A percentile compares a stretch with the other conserved stretches of the same genome.
These are phyloP conservation scores for Bothrops jararaca DNA, from an alignment of 2,113 vertebrate species.

Conservation along the genomic window DNA sequence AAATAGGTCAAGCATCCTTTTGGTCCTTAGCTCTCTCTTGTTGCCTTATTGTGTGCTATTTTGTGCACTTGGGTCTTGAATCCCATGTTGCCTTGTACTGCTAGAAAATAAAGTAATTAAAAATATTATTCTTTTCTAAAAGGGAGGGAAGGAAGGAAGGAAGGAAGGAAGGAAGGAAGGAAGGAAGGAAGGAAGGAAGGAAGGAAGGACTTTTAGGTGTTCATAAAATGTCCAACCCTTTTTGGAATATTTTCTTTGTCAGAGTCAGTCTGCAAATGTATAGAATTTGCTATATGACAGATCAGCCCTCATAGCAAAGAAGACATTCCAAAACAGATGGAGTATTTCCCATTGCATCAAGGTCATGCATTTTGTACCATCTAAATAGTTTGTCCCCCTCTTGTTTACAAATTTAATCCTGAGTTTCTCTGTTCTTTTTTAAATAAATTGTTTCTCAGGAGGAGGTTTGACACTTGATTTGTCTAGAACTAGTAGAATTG, in stretches of 20 bases:
- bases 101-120: neutral
- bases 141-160: neutral
- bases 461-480: neutral
- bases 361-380: neutral
- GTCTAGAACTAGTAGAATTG: neutral
- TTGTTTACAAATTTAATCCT: neutral
- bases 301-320: neutral
- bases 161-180: neutral
- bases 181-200: neutral
- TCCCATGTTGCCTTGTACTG: neutral
- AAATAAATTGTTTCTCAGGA: neutral
- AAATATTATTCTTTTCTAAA: neutral
- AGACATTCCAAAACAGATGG: neutral
- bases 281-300: neutral
- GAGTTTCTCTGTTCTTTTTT: neutral
- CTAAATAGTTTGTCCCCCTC: neutral
- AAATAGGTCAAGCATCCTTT: neutral
- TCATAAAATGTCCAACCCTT: neutral
- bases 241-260: neutral
- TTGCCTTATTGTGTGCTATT: neutral
- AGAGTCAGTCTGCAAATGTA: neutral
- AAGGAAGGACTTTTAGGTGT: neutral
- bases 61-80: neutral
- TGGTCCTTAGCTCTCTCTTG: neutral
- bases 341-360: neutral